These are phyloP conservation scores for Diadegma fenestrale DNA, from an alignment of 2,888 invertebrate genomes.

Conservation along the genomic window DNA sequence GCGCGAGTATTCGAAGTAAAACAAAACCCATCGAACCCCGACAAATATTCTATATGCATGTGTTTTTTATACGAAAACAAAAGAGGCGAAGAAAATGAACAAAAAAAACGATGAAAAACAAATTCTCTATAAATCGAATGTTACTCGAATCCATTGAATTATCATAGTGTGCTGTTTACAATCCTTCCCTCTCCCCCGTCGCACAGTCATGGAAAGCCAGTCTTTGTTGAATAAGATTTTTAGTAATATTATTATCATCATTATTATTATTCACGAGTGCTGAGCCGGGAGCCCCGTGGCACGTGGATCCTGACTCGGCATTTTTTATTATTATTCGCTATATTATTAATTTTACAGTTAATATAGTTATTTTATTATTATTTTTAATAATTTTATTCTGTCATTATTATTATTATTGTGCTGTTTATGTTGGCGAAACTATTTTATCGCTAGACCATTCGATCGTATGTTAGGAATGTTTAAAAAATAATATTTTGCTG, in stretches of 20 bases:
- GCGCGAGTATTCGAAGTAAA: constrained; percentile 41
- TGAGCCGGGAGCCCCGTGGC: no score
- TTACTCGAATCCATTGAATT: constrained; percentile 71
- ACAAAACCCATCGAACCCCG: constrained; percentile 32
- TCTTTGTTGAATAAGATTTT: constrained; percentile 77
- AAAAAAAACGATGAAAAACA: constrained; percentile 52
- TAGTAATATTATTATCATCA: constrained; percentile 76
- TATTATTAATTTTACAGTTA: constrained; percentile 65
- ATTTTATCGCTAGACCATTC: constrained; percentile 42
- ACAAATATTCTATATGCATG: constrained; percentile 69
- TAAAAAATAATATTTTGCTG: constrained; percentile 32
- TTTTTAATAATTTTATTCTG: constrained; percentile 61
- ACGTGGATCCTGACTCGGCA: no score
- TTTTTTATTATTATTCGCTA: constrained; percentile 66
- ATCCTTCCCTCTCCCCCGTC: constrained; percentile 74
- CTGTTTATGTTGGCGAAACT: constrained; percentile 52
- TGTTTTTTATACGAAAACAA: constrained; percentile 68
- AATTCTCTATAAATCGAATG: constrained; percentile 67
- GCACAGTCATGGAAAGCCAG: constrained; percentile 76
- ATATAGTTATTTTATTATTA: constrained; percentile 55
- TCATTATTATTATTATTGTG: constrained; percentile 56
- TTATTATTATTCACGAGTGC: constrained; percentile 42
- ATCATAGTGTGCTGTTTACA: constrained; percentile 71
- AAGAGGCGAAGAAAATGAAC: constrained; percentile 50
- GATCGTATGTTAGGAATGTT: constrained; percentile 61